These are phyloP conservation scores for Mallotus villosus DNA, from an alignment of 2,797 vertebrate genomes.

Conservation along the genomic window DNA sequence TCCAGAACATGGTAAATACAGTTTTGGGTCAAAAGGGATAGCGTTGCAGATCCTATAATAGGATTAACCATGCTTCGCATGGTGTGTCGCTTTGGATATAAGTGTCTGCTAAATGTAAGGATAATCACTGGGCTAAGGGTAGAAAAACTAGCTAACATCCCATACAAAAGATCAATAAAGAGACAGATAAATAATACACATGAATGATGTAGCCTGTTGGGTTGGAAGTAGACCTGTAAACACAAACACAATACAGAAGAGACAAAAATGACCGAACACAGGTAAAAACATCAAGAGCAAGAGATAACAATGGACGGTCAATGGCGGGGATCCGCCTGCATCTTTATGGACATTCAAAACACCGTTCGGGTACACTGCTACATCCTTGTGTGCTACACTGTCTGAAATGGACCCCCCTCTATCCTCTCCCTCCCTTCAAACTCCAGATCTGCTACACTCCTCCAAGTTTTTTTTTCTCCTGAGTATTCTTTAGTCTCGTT, in stretches of 20 bases:
- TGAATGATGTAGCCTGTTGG: slow-evolving; percentile 51
- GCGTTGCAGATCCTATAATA: not conserved
- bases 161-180: not conserved
- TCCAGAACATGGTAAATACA: not conserved
- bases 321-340: slow-evolving; percentile 44
- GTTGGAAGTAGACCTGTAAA: slow-evolving; percentile 44
- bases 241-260: slow-evolving; percentile 50
- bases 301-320: slow-evolving; percentile 68
- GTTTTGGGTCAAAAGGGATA: not conserved
- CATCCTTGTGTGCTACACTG: slow-evolving; percentile 56
- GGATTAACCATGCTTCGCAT: not conserved
- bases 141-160: not conserved
- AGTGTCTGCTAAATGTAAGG: no score
- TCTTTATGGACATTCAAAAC: slow-evolving; percentile 62
- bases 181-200: slow-evolving; percentile 8
- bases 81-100: not conserved
- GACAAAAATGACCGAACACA: slow-evolving; percentile 65
- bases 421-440: slow-evolving; percentile 32
- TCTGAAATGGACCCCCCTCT: slow-evolving; percentile 48
- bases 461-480: slow-evolving; percentile 50
- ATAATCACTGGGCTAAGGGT: not conserved
- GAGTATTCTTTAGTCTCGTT: slow-evolving; percentile 63
- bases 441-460: slow-evolving; percentile 62
- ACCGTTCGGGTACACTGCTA: slow-evolving; percentile 35
- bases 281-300: slow-evolving; percentile 47